These are phyloP conservation scores for Ciconia maguari DNA, from an alignment of 2,113 vertebrate species.

Conservation along the genomic window DNA sequence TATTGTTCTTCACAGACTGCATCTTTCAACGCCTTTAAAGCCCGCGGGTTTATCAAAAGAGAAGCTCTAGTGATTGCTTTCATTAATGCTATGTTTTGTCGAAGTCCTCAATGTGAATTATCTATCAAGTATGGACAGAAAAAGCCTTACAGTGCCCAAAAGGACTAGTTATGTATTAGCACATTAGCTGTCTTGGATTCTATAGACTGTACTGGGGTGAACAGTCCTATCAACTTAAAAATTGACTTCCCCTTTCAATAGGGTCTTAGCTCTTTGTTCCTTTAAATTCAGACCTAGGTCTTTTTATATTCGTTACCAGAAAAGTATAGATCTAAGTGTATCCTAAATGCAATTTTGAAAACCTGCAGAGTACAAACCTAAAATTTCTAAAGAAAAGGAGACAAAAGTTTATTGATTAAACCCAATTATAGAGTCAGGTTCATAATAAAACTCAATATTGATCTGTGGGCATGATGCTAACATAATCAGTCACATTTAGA, in stretches of 20 bases:
- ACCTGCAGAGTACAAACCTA: conserved; percentile 70
- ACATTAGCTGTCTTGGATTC: conserved; percentile 80
- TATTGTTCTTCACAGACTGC: conserved; percentile 81
- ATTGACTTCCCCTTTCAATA: conserved; percentile 79
- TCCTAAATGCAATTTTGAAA: conserved; percentile 85
- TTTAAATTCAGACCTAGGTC: conserved; percentile 87
- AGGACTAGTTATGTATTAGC: conserved; percentile 81
- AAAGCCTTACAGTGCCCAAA: conserved; percentile 79
- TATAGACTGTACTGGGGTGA: conserved; percentile 78
- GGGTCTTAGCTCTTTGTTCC: conserved; percentile 73
- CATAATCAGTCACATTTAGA: conserved; percentile 91
- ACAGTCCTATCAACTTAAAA: conserved; percentile 85
- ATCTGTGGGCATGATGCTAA: conserved; percentile 90
- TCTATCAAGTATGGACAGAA: conserved; percentile 79
- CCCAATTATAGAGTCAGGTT: conserved; percentile 82
- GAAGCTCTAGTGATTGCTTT: conserved; percentile 89
- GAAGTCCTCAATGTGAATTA: conserved; percentile 80
- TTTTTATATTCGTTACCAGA: conserved; percentile 83
- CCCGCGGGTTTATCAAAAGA: conserved; percentile 89
- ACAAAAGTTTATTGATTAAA: conserved; percentile 98
- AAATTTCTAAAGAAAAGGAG: conserved; percentile 84
- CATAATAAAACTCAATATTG: conserved; percentile 92
- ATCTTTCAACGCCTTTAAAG: conserved; percentile 83
- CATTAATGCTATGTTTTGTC: conserved; percentile 91
- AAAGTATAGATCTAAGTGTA: conserved; percentile 73